Percentiles rank a stretch among this genome's conserved stretches.
Conservation (phyloP, 2,113 vertebrate genomes). For the Reinhardtius hippoglossoides region DNA sequence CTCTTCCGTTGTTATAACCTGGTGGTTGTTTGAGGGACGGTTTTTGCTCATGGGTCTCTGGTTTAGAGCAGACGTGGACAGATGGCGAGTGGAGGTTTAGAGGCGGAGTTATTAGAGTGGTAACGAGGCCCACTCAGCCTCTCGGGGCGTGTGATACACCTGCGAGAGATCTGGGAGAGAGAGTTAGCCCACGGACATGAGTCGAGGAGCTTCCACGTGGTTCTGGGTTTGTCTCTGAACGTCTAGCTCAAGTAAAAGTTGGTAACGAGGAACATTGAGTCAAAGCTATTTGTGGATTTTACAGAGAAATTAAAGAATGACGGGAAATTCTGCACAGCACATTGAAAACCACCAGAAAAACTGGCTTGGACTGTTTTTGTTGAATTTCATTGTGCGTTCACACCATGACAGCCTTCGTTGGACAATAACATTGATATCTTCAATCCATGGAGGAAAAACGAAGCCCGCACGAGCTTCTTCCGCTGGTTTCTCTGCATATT, state of each 20-base stretch:
- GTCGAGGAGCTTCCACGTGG: conserved; percentile 15
- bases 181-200: conserved; percentile 34
- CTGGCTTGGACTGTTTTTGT: neutral
- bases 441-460: neutral
- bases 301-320: neutral
- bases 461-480: conserved; percentile 10
- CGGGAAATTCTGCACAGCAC: neutral
- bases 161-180: conserved; percentile 54
- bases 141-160: conserved; percentile 34
- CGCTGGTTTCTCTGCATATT: neutral
- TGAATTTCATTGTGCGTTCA: neutral
- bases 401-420: no score
- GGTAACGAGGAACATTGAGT: neutral
- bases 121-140: conserved; percentile 32
- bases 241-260: conserved; percentile 2
- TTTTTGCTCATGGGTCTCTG: conserved; percentile 47
- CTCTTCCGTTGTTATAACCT: conserved; percentile 33
- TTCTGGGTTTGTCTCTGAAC: conserved; percentile 1
- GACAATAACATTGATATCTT: neutral
- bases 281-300: neutral
- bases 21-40: conserved; percentile 34
- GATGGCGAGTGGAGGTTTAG: conserved; percentile 49
- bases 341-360: neutral
- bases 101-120: conserved; percentile 45
- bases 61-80: conserved; percentile 41